These are phyloP conservation scores for Formica exsecta DNA, from an alignment of 1,140 invertebrate species.

Conservation along the genomic window DNA sequence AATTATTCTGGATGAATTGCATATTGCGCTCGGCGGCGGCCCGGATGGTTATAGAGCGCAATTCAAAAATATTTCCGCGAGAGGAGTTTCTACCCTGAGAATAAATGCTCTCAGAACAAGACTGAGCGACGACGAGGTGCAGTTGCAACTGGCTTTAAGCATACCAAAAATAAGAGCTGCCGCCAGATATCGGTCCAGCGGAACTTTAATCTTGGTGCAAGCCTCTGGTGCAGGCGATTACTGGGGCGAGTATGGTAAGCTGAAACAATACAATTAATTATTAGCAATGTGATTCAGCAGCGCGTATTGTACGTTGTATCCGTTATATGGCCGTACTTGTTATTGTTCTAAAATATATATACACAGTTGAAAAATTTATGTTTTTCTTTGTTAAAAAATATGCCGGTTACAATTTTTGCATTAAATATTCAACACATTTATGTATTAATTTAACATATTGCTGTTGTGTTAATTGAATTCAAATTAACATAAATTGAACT, in stretches of 20 bases:
- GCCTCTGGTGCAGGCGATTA: slow-evolving; percentile 94
- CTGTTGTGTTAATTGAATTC: too few species aligned
- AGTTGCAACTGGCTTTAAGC: slow-evolving; percentile 92
- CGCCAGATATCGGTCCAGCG: slow-evolving; percentile 92
- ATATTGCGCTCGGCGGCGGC: slow-evolving; percentile 91
- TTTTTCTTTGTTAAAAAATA: too few species aligned
- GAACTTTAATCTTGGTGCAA: slow-evolving; percentile 91
- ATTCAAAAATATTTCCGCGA: slow-evolving; percentile 92
- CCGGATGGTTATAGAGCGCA: slow-evolving; percentile 92
- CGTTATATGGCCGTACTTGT: too few species aligned
- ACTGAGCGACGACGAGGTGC: slow-evolving; percentile 88
- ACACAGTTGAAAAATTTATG: too few species aligned
- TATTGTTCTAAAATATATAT: not conserved
- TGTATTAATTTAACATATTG: too few species aligned
- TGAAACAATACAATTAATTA: slow-evolving; percentile 1
- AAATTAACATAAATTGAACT: too few species aligned
- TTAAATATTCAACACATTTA: too few species aligned
- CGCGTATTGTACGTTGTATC: not conserved
- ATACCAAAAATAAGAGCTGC: slow-evolving; percentile 92
- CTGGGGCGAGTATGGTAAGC: slow-evolving; percentile 94
- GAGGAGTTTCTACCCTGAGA: slow-evolving; percentile 92
- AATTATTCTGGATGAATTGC: slow-evolving; percentile 92
- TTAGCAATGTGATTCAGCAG: not conserved
- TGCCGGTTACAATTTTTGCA: too few species aligned
- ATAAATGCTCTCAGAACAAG: slow-evolving; percentile 90